Evolutionary conservation across 1,140 invertebrate species (phyloP).

Genomic region (Drosophila kanapiae): DNA sequence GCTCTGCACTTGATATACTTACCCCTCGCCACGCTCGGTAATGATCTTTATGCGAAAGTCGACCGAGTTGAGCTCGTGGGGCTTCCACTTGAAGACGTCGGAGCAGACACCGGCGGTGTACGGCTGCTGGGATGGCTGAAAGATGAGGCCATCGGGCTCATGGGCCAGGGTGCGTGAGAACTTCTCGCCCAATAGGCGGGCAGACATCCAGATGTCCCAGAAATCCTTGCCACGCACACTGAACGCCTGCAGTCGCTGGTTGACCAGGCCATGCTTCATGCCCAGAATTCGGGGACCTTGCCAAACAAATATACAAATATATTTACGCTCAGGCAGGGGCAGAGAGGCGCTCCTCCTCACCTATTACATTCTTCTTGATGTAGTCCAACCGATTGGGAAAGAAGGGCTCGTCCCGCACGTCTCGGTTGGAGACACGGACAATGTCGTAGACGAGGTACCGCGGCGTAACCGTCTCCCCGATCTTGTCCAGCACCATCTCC

Average conservation of each 20-base stretch:
- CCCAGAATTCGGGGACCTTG: conserved; percentile 89
- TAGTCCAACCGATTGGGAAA: conserved; percentile 91
- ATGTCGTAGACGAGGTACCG: conserved; percentile 98
- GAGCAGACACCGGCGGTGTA: conserved; percentile 93
- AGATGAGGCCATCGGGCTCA: conserved; percentile 99
- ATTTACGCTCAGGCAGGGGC: no score
- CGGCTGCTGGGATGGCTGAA: conserved; percentile 95
- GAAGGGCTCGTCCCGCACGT: conserved; percentile 92
- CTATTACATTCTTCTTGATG: conserved; percentile 91
- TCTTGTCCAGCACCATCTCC: conserved; percentile 98
- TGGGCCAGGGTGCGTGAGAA: conserved; percentile 95
- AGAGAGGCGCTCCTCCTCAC: conserved; percentile 45
- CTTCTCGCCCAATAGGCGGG: conserved; percentile 92
- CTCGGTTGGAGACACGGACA: conserved; percentile 92
- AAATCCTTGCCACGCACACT: conserved; percentile 95
- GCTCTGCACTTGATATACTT: conserved; percentile 5
- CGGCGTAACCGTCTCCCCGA: conserved; percentile 90
- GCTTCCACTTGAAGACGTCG: conserved; percentile 99
- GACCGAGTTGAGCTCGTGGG: conserved; percentile 95
- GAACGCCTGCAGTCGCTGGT: conserved; percentile 93
- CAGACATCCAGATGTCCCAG: conserved; percentile 91
- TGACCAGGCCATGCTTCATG: conserved; percentile 91
- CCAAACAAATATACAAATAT: no score
- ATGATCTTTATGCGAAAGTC: conserved; percentile 97
- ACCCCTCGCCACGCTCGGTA: conserved; percentile 89